phyloP scores from a whole-genome alignment of 1,140 invertebrate species.

The Xylocopa sonorina region DNA sequence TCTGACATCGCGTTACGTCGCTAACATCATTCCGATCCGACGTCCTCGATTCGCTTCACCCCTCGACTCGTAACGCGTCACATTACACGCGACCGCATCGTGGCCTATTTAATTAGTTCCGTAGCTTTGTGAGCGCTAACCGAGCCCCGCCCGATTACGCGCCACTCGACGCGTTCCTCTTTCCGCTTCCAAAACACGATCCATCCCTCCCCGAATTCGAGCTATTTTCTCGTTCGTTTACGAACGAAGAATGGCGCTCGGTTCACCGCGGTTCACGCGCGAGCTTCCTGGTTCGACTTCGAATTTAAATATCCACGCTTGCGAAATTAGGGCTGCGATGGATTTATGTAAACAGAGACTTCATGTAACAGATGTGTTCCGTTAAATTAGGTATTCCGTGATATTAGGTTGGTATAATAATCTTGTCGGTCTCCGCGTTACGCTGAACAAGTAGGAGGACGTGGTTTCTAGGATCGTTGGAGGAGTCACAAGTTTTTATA shows the following conservation, averaged over 20 bases:
- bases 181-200: neutral
- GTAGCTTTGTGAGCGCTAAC: slow-evolving; percentile 32
- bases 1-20: slow-evolving; percentile 21
- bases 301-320: no score
- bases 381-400: neutral
- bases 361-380: neutral
- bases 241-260: neutral
- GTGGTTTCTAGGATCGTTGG: no score
- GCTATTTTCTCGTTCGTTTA: no score
- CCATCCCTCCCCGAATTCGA: neutral
- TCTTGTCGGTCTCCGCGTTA: no score
- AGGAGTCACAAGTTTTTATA: no score
- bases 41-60: slow-evolving; percentile 13
- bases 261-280: neutral
- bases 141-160: slow-evolving; percentile 29
- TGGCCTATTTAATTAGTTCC: slow-evolving; percentile 61
- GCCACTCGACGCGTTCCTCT: neutral
- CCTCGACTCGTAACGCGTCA: slow-evolving; percentile 43
- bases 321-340: no score
- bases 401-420: no score
- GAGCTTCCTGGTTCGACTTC: no score
- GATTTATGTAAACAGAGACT: no score
- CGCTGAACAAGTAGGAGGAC: no score
- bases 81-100: slow-evolving; percentile 53
- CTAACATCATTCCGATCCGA: slow-evolving; percentile 36